phyloP scores from a whole-genome alignment of 2,888 invertebrate species.

The Lutraria lutraria region DNA sequence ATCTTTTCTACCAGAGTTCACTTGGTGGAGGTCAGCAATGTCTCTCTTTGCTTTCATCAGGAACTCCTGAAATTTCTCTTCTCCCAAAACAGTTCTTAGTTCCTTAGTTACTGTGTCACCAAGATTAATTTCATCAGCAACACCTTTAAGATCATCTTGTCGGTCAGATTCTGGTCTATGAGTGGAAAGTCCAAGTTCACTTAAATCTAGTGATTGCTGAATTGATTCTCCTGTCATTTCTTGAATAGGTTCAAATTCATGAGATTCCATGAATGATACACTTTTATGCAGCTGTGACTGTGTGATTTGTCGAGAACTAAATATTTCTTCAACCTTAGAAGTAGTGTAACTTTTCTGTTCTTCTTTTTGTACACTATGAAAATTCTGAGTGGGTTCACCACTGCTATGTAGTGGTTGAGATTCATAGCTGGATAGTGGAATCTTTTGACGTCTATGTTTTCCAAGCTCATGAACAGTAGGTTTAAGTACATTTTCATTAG shows the following conservation, averaged over 20 bases:
- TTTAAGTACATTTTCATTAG: neutral
- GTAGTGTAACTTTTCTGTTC: conserved; percentile 45
- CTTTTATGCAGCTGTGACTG: conserved; percentile 30
- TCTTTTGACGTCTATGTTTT: conserved; percentile 15
- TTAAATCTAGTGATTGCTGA: conserved; percentile 63
- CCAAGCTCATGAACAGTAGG: neutral
- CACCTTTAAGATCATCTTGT: conserved; percentile 44
- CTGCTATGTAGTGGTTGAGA: conserved; percentile 24
- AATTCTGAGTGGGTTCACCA: conserved; percentile 38
- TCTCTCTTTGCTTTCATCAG: conserved; percentile 74
- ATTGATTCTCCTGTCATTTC: neutral
- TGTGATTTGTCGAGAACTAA: conserved; percentile 60
- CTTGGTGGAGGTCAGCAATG: conserved; percentile 73
- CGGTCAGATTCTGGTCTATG: conserved; percentile 76
- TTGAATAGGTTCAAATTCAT: conserved; percentile 57
- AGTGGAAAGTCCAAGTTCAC: conserved; percentile 78
- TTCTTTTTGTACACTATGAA: conserved; percentile 11
- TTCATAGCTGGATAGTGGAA: conserved; percentile 28
- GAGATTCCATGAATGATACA: conserved; percentile 60
- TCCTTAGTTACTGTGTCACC: conserved; percentile 70
- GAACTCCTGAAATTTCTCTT: conserved; percentile 77
- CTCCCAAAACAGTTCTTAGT: conserved; percentile 70
- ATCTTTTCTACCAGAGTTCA: conserved; percentile 55
- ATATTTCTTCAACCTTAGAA: conserved; percentile 64
- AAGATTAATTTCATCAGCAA: conserved; percentile 63